Evolutionary conservation across 2,797 vertebrate species (phyloP).

Genomic region (Todus mexicanus): DNA sequence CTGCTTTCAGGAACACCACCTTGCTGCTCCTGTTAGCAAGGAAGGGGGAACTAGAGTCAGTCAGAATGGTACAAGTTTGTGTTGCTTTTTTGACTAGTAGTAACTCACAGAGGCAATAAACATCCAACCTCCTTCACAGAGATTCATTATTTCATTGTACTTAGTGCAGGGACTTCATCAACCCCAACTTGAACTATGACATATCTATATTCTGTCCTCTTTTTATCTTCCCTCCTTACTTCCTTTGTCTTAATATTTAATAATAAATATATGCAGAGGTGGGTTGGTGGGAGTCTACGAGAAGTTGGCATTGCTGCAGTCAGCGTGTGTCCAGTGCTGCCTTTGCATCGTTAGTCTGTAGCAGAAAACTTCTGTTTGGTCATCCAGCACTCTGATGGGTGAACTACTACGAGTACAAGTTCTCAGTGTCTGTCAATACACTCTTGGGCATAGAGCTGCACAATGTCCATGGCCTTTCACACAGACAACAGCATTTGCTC

Average conservation of each 20-base stretch:
- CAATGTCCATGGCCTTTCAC: background rate
- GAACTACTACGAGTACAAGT: background rate
- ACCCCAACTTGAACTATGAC: background rate
- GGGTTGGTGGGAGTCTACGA: background rate
- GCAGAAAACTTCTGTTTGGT: no score
- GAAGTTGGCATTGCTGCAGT: background rate
- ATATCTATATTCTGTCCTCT: background rate
- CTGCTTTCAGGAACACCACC: background rate
- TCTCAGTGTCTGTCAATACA: no score
- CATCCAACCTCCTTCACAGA: background rate
- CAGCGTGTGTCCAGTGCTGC: background rate
- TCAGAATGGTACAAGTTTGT: background rate
- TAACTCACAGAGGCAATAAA: background rate
- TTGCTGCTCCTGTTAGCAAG: background rate
- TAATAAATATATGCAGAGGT: background rate
- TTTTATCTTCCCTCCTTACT: background rate
- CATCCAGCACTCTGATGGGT: accelerated
- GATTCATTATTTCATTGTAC: background rate
- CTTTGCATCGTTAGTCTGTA: background rate
- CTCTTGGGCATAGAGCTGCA: background rate
- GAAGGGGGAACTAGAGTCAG: background rate
- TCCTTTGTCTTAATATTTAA: background rate
- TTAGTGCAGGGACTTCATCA: background rate
- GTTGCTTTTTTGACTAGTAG: background rate
- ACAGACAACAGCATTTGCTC: background rate